These are phyloP conservation scores for Lepidochrysops patricia DNA, from an alignment of 2,888 invertebrate genomes.

Conservation along the genomic window DNA sequence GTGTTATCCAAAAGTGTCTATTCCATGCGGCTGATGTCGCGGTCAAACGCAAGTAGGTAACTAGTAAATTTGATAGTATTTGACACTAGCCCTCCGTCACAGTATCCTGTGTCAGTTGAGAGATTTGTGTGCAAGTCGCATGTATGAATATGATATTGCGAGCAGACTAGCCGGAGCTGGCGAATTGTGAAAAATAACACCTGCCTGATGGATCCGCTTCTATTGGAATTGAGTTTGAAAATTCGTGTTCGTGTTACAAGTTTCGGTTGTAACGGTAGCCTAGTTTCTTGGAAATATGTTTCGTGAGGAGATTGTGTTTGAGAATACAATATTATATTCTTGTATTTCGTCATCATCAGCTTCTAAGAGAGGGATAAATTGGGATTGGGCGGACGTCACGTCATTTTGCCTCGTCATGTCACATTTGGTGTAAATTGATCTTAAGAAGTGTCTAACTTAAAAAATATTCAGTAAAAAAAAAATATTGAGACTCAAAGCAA, in stretches of 20 bases:
- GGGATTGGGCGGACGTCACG: no score
- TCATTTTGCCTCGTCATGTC: no score
- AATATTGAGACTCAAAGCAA: no score
- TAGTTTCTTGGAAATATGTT: not conserved
- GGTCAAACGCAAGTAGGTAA: no score
- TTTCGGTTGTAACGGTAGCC: not conserved
- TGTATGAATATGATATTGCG: not conserved
- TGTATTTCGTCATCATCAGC: not conserved
- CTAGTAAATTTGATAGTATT: no score
- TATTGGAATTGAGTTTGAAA: not conserved
- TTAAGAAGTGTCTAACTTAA: no score
- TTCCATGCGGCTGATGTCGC: no score
- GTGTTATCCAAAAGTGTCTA: no score
- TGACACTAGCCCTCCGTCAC: no score
- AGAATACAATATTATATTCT: not conserved
- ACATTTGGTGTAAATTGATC: no score
- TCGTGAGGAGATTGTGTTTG: not conserved
- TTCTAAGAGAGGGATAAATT: no score
- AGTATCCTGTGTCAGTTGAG: not conserved
- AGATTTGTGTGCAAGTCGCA: not conserved
- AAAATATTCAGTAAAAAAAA: no score
- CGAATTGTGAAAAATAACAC: not conserved
- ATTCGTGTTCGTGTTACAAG: not conserved
- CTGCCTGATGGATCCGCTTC: not conserved
- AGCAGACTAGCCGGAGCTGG: not conserved